Evolutionary conservation across 1,140 invertebrate genomes (phyloP).

Genomic region (Drosophila ercepeae): DNA sequence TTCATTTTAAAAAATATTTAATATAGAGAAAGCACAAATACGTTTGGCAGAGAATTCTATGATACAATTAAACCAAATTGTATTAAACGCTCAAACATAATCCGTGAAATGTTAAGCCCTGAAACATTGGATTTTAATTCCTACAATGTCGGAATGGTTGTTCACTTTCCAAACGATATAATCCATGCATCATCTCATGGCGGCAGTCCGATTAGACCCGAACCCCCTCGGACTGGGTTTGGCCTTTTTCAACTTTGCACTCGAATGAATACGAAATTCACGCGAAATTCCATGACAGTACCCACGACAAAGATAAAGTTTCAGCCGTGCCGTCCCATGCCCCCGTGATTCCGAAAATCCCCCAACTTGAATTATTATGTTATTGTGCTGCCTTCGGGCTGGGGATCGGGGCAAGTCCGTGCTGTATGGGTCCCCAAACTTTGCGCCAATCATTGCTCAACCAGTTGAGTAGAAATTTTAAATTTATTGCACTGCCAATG

Average conservation of each 20-base stretch:
- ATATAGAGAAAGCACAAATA: no score
- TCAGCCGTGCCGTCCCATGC: not conserved
- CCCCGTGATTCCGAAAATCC: no score
- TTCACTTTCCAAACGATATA: slow-evolving; percentile 51
- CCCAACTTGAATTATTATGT: slow-evolving; percentile 40
- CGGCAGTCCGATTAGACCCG: slow-evolving; percentile 46
- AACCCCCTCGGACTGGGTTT: slow-evolving; percentile 40
- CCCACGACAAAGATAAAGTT: slow-evolving; percentile 56
- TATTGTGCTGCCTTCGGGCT: slow-evolving; percentile 19
- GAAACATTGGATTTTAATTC: slow-evolving; percentile 45
- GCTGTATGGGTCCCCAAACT: slow-evolving; percentile 5
- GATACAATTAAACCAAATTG: slow-evolving; percentile 9
- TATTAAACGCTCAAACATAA: slow-evolving; percentile 22
- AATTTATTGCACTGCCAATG: slow-evolving; percentile 59
- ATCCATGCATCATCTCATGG: slow-evolving; percentile 52
- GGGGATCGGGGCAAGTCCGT: not conserved
- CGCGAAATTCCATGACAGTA: slow-evolving; percentile 55
- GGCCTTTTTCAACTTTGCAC: slow-evolving; percentile 64
- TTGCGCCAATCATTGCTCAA: slow-evolving; percentile 70
- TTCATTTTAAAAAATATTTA: not conserved
- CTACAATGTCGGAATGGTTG: slow-evolving; percentile 23
- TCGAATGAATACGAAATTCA: slow-evolving; percentile 65
- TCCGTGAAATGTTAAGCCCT: slow-evolving; percentile 32
- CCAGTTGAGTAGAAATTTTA: slow-evolving; percentile 61
- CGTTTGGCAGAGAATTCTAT: no score